These are phyloP conservation scores for Passer domesticus DNA, from an alignment of 2,113 vertebrate species.

Conservation along the genomic window DNA sequence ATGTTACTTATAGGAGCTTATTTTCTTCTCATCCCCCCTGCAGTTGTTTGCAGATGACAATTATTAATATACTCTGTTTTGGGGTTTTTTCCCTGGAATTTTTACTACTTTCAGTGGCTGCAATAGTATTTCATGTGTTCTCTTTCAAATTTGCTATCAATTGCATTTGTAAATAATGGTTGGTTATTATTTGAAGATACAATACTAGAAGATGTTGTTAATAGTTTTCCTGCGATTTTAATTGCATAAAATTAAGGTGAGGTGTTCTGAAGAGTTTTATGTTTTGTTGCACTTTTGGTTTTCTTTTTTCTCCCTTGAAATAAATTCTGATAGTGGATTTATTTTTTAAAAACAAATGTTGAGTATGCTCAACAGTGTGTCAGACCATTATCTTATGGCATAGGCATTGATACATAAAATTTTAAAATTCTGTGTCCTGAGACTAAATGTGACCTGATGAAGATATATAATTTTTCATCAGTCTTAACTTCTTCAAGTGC, in stretches of 20 bases:
- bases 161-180: background rate
- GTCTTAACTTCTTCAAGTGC: conserved; percentile 56
- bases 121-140: conserved; percentile 20
- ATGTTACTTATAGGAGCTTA: conserved; percentile 58
- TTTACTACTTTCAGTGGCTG: background rate
- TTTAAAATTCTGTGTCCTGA: conserved; percentile 31
- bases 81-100: background rate
- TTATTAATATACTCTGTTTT: background rate
- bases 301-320: background rate
- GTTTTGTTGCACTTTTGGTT: background rate
- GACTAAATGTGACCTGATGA: conserved; percentile 18
- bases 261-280: background rate
- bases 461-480: conserved; percentile 45
- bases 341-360: background rate
- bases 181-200: background rate
- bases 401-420: background rate
- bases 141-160: background rate
- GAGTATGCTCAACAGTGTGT: background rate
- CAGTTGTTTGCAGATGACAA: conserved; percentile 19
- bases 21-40: conserved; percentile 27
- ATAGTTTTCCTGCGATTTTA: background rate
- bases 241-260: background rate
- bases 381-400: background rate
- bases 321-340: background rate
- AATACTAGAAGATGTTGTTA: background rate